Base-by-base conservation (phyloP, 1,140 invertebrate species). In the Lepidurus arcticus region DNA sequence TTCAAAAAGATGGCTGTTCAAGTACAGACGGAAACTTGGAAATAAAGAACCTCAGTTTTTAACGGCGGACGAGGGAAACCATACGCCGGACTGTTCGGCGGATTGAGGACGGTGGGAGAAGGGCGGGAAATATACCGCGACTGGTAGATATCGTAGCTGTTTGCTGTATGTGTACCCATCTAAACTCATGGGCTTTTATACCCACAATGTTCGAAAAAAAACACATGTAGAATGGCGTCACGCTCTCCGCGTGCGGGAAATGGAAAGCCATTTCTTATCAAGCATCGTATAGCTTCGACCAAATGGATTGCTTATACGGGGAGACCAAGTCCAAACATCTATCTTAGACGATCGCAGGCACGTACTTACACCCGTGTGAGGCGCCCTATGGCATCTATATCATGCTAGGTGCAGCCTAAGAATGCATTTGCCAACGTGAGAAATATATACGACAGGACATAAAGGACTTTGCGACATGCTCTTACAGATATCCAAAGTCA, bases 161-260 rank as follows among this genome's bases (percentile, higher is more conserved):
- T 34, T 34, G 34, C 34, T 34, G 34, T 34, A 4, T 34, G 34
- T 34, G 34, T 34, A 34, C 34, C 34, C 34, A 34, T 34, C 34
- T 34, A 34, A 34, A 34, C 34, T 34, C 34, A 34, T 34, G 53
- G 53, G 53, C 53, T 65, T 65, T 65, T 65, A 65, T 65, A 21
- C 53, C 53, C 21, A 65, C 53, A 7, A 65, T 13, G 53, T 65
- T 65, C 8, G 53, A 65, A 65, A 65, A 13, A 65, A 65, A 10
- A 47, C 53, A 65, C 53, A 65, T 65, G 53, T 65, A 65, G 53
- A 65, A 65, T 65, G 53, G 53, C 53, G 53, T 65, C 53, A 65
- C 53, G 53, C n/a, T 65, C 53, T 65, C 53, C 53, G 53, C 53
- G 53, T 65, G 53, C 53, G 53, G 53, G 53, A 65, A 65, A 65